These are phyloP conservation scores for Muscicapa striata DNA, from an alignment of 2,797 vertebrate genomes.

Conservation along the genomic window DNA sequence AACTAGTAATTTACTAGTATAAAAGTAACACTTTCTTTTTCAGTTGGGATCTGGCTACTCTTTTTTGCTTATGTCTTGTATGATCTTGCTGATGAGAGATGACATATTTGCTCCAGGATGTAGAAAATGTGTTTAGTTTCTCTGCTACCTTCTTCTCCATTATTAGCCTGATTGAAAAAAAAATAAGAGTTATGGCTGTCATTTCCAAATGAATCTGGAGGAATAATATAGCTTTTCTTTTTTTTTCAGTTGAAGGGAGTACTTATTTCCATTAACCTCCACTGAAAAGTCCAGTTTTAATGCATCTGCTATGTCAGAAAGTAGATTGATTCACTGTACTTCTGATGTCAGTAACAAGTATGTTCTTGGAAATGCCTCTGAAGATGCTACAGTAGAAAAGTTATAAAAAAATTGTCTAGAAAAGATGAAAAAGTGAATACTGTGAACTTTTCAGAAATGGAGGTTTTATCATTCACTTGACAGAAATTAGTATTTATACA, in stretches of 20 bases:
- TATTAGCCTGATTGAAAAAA: not conserved
- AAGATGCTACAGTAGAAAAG: not conserved
- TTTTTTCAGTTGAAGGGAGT: not conserved
- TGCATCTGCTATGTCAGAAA: not conserved
- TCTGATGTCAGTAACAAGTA: not conserved
- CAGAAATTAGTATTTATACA: not conserved
- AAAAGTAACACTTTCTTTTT: not conserved
- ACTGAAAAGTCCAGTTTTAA: slow-evolving; percentile 3
- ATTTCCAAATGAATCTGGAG: not conserved
- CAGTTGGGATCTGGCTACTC: not conserved
- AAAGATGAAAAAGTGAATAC: slow-evolving; percentile 3
- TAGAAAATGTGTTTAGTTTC: not conserved
- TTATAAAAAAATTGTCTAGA: not conserved
- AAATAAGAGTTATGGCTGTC: not conserved
- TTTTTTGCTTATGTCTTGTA: not conserved
- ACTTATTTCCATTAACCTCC: slow-evolving; percentile 19
- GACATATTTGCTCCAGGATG: not conserved
- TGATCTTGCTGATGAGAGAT: not conserved
- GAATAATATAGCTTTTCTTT: not conserved
- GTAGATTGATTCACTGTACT: not conserved
- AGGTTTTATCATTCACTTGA: not conserved
- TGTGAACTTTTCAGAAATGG: not conserved
- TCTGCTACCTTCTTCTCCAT: not conserved
- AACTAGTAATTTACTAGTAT: not conserved
- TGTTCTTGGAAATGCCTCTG: slow-evolving; percentile 3